phyloP scores from a whole-genome alignment of 2,113 vertebrate species.

The Polypterus bichir region DNA sequence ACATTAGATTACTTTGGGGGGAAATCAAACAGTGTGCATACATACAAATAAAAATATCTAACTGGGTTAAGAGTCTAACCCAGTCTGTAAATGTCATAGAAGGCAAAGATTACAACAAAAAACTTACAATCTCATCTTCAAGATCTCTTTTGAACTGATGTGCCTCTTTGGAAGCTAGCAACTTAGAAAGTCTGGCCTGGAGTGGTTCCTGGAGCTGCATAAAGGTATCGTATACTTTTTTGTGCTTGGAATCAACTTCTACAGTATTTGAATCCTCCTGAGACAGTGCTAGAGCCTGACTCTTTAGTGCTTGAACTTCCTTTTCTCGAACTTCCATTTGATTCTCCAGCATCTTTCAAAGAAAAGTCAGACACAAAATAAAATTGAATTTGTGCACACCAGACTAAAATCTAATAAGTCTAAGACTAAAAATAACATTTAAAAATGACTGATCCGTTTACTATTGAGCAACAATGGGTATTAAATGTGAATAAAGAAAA shows the following conservation, averaged over 20 bases:
- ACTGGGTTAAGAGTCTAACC: background rate
- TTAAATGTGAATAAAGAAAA: too few relatives aligned
- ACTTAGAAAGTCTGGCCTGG: slow-evolving; percentile 44
- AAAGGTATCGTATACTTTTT: slow-evolving; percentile 61
- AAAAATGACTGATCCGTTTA: too few relatives aligned
- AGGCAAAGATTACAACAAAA: too few relatives aligned
- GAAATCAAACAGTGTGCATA: too few relatives aligned
- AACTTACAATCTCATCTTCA: slow-evolving; percentile 82
- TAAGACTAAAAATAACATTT: too few relatives aligned
- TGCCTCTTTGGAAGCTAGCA: slow-evolving; percentile 74
- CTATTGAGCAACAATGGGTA: too few relatives aligned
- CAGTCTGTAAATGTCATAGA: too few relatives aligned
- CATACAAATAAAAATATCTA: background rate
- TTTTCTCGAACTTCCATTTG: slow-evolving; percentile 84
- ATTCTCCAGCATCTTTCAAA: slow-evolving; percentile 69
- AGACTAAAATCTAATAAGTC: too few relatives aligned
- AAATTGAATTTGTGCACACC: too few relatives aligned
- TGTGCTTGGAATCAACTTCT: slow-evolving; percentile 68
- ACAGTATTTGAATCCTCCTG: slow-evolving; percentile 67
- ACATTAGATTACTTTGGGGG: too few relatives aligned
- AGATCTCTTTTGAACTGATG: slow-evolving; percentile 86
- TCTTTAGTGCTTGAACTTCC: slow-evolving; percentile 72
- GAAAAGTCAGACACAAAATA: too few relatives aligned
- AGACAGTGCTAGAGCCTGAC: slow-evolving; percentile 64
- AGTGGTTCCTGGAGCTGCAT: slow-evolving; percentile 61